Percentiles rank a stretch among this genome's conserved stretches.
Conservation (phyloP, 2,113 vertebrate species). For the Neolamprologus hecqui region DNA sequence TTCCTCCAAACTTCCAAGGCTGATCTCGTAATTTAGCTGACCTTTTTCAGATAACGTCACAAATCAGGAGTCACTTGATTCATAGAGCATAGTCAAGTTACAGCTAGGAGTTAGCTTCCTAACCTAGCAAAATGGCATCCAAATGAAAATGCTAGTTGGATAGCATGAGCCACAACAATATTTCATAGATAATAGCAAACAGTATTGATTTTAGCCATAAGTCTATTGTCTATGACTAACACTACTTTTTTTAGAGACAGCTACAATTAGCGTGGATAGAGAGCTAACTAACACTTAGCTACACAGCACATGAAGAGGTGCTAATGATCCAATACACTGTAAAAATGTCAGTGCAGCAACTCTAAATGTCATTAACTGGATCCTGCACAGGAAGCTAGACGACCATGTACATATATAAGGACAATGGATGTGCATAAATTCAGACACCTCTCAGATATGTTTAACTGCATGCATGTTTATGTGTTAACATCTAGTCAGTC, state of each 20-base stretch:
- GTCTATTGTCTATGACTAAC: neutral
- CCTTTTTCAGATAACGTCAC: neutral
- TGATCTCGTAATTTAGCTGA: neutral
- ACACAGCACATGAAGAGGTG: neutral
- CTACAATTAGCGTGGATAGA: neutral
- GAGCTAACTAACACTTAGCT: neutral
- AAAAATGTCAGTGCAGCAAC: neutral
- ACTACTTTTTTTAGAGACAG: neutral
- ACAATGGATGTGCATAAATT: neutral
- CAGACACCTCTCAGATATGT: neutral
- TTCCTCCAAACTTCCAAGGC: neutral
- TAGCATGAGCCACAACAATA: neutral
- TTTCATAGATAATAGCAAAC: neutral
- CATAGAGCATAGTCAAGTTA: neutral
- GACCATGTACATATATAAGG: neutral
- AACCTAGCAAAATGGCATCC: neutral
- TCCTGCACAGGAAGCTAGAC: neutral
- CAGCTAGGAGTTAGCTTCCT: neutral
- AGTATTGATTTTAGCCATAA: neutral
- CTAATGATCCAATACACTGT: neutral
- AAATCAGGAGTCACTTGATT: neutral
- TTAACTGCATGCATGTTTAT: neutral
- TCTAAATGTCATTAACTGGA: neutral
- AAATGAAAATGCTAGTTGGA: rapidly evolving
- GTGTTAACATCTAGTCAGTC: neutral